phyloP scores from a whole-genome alignment of 2,888 invertebrate species.

The Argyra leucocephala region DNA sequence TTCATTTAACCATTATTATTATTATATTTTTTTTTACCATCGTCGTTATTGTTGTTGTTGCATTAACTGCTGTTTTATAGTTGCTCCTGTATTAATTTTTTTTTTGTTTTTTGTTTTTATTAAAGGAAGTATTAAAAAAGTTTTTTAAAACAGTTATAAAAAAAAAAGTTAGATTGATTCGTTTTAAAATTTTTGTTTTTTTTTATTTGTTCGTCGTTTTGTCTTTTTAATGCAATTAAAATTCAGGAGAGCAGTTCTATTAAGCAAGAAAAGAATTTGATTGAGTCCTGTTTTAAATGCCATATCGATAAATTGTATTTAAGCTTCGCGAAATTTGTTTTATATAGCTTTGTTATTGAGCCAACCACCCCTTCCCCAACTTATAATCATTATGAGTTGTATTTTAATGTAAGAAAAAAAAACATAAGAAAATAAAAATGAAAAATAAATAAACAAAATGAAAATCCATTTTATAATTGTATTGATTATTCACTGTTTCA shows the following conservation, averaged over 20 bases:
- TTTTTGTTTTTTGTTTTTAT: not conserved
- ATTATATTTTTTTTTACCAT: not conserved
- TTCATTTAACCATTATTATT: not conserved
- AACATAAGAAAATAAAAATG: too few species aligned
- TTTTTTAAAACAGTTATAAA: not conserved
- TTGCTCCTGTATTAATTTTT: not conserved
- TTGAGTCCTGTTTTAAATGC: not conserved
- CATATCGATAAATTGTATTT: not conserved
- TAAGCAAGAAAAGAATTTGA: not conserved
- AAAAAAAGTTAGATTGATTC: conserved; percentile 1
- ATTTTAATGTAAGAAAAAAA: not conserved
- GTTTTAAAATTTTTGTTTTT: not conserved
- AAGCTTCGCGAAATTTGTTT: not conserved
- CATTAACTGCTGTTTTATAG: not conserved
- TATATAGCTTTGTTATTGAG: not conserved
- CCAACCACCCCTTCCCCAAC: not conserved
- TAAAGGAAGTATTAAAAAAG: not conserved
- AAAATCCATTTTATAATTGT: not conserved
- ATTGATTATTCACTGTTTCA: too few species aligned
- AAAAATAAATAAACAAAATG: too few species aligned
- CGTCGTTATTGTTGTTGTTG: not conserved
- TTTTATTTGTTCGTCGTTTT: not conserved
- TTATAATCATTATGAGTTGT: not conserved
- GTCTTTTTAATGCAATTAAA: not conserved
- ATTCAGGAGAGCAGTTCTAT: not conserved